Evolutionary conservation across 2,113 vertebrate genomes (phyloP).

Genomic region (Trematocara macrostoma): DNA sequence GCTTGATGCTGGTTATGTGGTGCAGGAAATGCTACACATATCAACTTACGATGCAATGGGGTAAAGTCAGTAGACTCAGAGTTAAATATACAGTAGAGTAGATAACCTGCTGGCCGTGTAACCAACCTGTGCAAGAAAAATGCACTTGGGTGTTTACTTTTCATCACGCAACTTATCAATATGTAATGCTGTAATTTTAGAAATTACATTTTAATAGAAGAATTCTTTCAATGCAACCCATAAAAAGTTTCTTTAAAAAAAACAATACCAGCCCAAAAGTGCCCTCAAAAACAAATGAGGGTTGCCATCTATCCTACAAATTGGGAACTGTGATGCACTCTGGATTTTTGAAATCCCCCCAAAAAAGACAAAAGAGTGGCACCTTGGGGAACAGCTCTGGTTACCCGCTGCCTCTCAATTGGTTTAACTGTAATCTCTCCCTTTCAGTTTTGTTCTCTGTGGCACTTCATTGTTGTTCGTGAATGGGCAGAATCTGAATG

Average conservation of each 20-base stretch:
- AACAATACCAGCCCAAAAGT: not conserved
- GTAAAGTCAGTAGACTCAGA: not conserved
- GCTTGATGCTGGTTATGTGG: not conserved
- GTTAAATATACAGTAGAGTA: not conserved
- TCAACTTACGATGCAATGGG: not conserved
- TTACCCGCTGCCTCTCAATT: not conserved
- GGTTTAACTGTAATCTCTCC: not conserved
- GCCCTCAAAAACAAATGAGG: not conserved
- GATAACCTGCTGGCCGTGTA: not conserved
- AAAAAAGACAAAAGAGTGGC: not conserved
- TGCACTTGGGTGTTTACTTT: not conserved
- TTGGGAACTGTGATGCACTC: not conserved
- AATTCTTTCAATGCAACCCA: not conserved
- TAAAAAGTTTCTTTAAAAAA: not conserved
- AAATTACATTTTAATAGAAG: not conserved
- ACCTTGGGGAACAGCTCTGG: not conserved
- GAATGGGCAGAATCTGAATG: not conserved
- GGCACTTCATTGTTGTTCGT: not conserved
- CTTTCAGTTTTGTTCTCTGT: not conserved
- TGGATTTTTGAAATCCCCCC: not conserved
- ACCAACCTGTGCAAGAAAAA: not conserved
- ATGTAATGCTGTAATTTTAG: not conserved
- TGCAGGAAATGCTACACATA: not conserved
- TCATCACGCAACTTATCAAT: accelerated
- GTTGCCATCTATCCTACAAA: not conserved